Evolutionary conservation across 2,888 invertebrate genomes (phyloP).

Genomic region (Chirona hameri): DNA sequence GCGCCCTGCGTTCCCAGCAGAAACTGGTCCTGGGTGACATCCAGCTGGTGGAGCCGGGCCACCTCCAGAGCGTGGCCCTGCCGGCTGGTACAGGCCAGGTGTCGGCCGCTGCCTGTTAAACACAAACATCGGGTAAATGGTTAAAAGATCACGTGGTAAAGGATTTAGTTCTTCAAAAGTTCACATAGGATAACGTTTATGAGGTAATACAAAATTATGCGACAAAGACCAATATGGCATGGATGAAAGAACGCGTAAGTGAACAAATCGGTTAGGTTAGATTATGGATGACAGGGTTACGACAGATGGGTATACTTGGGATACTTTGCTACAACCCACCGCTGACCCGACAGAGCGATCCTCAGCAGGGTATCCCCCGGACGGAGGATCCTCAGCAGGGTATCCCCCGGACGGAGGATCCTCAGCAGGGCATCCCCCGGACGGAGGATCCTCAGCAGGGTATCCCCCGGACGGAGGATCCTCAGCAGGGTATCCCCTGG

Average conservation of each 20-base stretch:
- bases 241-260: background rate
- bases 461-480: no score
- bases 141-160: background rate
- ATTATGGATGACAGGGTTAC: background rate
- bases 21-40: background rate
- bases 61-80: background rate
- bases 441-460: no score
- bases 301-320: no score
- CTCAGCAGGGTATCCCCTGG: no score
- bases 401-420: no score
- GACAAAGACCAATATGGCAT: background rate
- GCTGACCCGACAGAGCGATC: no score
- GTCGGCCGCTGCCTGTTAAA: background rate
- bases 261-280: background rate
- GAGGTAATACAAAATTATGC: background rate
- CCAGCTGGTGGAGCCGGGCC: background rate
- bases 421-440: no score
- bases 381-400: no score
- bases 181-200: no score
- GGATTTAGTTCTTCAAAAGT: background rate
- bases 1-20: background rate
- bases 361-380: no score
- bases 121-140: background rate
- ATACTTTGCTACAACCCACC: no score
- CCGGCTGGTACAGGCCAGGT: background rate